Evolutionary conservation across 2,797 vertebrate genomes (phyloP).

Genomic region (Phoeniculus purpureus): DNA sequence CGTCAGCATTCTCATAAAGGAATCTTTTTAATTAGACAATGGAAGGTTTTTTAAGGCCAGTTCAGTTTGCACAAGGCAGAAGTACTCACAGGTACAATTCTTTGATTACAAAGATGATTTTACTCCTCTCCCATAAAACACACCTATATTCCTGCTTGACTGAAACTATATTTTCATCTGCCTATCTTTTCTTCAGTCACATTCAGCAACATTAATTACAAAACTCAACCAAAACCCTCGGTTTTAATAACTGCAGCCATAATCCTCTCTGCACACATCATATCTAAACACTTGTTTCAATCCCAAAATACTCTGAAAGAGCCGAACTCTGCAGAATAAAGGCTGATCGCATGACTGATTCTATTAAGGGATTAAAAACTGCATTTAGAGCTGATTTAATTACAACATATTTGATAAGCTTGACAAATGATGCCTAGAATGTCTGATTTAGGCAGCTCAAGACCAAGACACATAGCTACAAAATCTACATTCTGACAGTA

Average conservation of each 20-base stretch:
- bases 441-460: not conserved
- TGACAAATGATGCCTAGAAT: not conserved
- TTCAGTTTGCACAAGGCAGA: not conserved
- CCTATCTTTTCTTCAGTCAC: not conserved
- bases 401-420: conserved; percentile 11
- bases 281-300: not conserved
- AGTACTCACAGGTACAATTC: not conserved
- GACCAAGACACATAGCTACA: not conserved
- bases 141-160: not conserved
- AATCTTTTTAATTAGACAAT: not conserved
- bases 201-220: not conserved
- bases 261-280: not conserved
- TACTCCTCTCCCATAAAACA: not conserved
- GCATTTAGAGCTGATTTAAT: conserved; percentile 23
- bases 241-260: not conserved
- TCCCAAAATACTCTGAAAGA: not conserved
- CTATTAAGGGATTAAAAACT: conserved; percentile 49
- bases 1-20: not conserved
- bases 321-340: not conserved
- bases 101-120: not conserved
- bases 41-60: not conserved
- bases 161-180: not conserved
- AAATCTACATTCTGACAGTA: not conserved
- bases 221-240: not conserved
- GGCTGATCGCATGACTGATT: conserved; percentile 23